A percentile compares a stretch with the other conserved stretches of the same genome.
Conservation (phyloP, 2,797 vertebrate species). For the Gymnocypris eckloni region DNA sequence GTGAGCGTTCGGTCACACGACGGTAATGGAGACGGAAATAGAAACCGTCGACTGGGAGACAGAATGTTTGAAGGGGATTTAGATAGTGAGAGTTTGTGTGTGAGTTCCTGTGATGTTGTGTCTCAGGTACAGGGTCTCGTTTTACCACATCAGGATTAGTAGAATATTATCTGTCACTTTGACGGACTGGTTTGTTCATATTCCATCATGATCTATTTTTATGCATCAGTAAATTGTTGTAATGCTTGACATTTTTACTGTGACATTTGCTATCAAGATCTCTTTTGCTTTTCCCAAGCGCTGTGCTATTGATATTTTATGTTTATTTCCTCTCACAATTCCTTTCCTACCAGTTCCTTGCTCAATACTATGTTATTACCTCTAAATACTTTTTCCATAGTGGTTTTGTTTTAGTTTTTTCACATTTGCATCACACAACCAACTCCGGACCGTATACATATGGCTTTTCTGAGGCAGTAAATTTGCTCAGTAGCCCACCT, state of each 20-base stretch:
- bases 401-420: background rate
- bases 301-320: background rate
- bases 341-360: background rate
- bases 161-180: slow-evolving; percentile 29
- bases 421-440: background rate
- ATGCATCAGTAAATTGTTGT: slow-evolving; percentile 6
- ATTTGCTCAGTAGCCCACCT: background rate
- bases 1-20: slow-evolving; percentile 52
- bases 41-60: slow-evolving; percentile 31
- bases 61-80: slow-evolving; percentile 44
- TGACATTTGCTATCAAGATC: slow-evolving; percentile 27
- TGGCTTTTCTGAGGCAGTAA: background rate
- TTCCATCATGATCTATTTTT: slow-evolving; percentile 3
- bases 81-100: slow-evolving; percentile 6
- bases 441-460: background rate
- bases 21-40: slow-evolving; percentile 53
- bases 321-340: background rate
- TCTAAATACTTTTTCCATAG: background rate
- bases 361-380: background rate
- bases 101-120: slow-evolving; percentile 49
- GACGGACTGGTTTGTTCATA: slow-evolving; percentile 14
- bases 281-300: background rate
- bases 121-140: background rate
- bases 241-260: slow-evolving; percentile 22
- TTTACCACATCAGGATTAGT: slow-evolving; percentile 22